phyloP scores from a whole-genome alignment of 2,113 vertebrate species.

The Oxyura jamaicensis region DNA sequence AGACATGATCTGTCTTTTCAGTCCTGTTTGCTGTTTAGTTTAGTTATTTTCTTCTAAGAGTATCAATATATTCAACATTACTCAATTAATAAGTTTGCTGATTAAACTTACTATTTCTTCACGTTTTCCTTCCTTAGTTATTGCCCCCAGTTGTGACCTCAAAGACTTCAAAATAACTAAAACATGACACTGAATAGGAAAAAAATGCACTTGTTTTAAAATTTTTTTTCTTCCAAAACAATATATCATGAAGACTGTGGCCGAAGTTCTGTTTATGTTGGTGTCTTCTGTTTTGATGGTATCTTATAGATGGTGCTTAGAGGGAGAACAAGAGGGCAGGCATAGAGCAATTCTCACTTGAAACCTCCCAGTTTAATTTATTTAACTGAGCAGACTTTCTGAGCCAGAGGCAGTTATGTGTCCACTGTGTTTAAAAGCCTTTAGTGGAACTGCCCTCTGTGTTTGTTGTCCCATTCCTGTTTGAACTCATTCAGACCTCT shows the following conservation, averaged over 20 bases:
- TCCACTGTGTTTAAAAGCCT: slow-evolving; percentile 2
- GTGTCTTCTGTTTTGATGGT: background rate
- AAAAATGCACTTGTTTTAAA: background rate
- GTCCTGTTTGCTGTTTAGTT: background rate
- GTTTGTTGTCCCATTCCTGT: slow-evolving; percentile 7
- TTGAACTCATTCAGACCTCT: background rate
- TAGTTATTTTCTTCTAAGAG: background rate
- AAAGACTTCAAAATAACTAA: background rate
- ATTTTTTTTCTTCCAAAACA: background rate
- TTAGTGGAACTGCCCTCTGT: background rate
- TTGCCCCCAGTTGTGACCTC: background rate
- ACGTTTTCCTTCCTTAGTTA: background rate
- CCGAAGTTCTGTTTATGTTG: background rate
- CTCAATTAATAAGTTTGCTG: background rate
- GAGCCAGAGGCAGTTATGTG: slow-evolving; percentile 20
- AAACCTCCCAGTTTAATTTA: background rate
- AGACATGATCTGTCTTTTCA: background rate
- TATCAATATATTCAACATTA: background rate
- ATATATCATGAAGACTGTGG: background rate
- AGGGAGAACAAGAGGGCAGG: background rate
- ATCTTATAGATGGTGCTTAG: background rate
- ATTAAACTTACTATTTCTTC: background rate
- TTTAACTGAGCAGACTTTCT: slow-evolving; percentile 16
- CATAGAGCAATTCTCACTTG: background rate
- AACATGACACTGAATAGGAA: background rate